A percentile compares a stretch with the other conserved stretches of the same genome.
Conservation (phyloP, 2,797 vertebrate genomes). For the Rhynchonycteris naso region DNA sequence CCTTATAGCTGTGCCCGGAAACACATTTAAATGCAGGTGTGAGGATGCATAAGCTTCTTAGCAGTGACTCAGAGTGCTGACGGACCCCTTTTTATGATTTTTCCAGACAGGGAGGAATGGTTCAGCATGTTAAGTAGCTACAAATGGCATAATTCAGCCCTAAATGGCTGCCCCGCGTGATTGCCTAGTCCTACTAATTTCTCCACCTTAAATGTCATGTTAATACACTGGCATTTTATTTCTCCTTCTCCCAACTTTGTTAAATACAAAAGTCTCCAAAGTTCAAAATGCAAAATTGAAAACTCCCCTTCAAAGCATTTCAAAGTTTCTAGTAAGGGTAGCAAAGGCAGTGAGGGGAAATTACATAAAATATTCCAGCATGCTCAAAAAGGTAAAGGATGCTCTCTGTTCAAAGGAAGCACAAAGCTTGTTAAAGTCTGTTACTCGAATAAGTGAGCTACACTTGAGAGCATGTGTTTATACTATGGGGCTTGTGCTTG, state of each 20-base stretch:
- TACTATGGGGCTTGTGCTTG: not conserved
- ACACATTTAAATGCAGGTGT: conserved; percentile 72
- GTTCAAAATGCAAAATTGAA: conserved; percentile 62
- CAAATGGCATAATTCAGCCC: conserved; percentile 51
- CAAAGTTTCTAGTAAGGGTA: not conserved
- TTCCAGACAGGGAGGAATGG: conserved; percentile 65
- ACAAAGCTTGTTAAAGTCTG: not conserved
- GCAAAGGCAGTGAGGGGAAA: not conserved
- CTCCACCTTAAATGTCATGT: conserved; percentile 48
- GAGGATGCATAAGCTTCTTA: conserved; percentile 74
- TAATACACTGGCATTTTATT: conserved; percentile 23
- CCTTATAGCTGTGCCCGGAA: conserved; percentile 59
- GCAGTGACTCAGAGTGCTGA: conserved; percentile 70
- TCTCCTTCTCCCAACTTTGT: not conserved
- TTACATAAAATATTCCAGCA: not conserved
- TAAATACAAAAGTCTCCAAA: conserved; percentile 57
- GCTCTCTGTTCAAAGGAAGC: conserved; percentile 8
- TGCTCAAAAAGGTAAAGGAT: conserved; percentile 31
- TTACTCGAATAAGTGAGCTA: not conserved
- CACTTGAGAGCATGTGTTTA: not conserved
- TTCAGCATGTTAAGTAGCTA: conserved; percentile 67
- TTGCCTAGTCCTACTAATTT: conserved; percentile 45
- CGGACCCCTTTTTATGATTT: conserved; percentile 65
- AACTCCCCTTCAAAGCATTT: conserved; percentile 37
- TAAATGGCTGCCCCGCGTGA: conserved; percentile 43